Evolutionary conservation across 1,140 invertebrate species (phyloP).

Genomic region (Dinoponera quadriceps): DNA sequence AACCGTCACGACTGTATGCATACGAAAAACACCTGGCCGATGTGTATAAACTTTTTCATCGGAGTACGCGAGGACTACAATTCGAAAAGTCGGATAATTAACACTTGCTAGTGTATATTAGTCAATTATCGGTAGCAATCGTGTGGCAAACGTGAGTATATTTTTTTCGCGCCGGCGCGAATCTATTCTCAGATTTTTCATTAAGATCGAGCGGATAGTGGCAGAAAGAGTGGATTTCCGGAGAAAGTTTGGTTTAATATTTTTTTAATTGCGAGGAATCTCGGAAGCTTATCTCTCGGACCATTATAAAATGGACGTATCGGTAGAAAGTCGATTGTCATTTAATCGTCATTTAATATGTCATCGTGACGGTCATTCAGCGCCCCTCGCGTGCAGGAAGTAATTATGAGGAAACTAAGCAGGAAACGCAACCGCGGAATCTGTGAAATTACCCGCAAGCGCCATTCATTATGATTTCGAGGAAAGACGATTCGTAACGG

Average conservation of each 20-base stretch:
- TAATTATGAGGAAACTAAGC: conserved; percentile 22
- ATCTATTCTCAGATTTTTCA: no score
- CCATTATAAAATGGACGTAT: background rate
- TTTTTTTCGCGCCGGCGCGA: no score
- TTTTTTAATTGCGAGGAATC: background rate
- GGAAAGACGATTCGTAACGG: background rate
- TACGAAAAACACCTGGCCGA: background rate
- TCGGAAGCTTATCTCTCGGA: background rate
- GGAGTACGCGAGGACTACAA: no score
- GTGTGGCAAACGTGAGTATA: no score
- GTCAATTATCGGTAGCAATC: no score
- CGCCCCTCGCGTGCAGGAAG: conserved; percentile 4
- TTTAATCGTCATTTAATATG: conserved; percentile 34
- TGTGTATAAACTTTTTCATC: no score
- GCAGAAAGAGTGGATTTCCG: no score
- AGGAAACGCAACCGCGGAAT: conserved; percentile 48
- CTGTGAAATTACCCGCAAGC: conserved; percentile 31
- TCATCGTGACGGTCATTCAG: conserved; percentile 28
- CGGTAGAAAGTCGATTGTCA: conserved; percentile 11
- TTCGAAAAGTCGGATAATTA: no score
- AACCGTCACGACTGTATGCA: background rate
- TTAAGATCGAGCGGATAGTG: no score
- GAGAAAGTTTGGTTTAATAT: no score
- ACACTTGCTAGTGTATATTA: no score
- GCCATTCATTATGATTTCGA: conserved; percentile 25